Conservation (phyloP, 92 coral and sea anemone genomes). For the Palythoa heliodiscus region DNA sequence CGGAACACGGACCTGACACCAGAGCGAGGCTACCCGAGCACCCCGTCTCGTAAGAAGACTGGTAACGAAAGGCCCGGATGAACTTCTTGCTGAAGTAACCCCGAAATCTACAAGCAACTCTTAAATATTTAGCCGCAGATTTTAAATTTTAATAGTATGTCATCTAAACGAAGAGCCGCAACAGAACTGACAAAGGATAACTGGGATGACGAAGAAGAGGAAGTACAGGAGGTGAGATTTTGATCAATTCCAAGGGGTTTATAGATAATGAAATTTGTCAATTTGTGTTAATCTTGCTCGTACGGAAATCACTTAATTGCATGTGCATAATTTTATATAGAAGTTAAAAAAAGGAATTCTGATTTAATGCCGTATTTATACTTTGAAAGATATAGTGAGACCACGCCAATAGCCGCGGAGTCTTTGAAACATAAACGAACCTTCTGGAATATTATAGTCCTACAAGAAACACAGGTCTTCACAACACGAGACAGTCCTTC, state of each 20-base stretch:
- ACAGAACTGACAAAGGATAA: slow-evolving; percentile 83
- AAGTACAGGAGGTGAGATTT: slow-evolving; percentile 61
- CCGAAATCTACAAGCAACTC: no score
- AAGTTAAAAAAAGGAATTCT: neutral
- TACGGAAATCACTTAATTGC: neutral
- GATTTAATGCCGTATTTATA: neutral
- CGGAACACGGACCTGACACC: slow-evolving; percentile 33
- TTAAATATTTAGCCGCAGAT: neutral
- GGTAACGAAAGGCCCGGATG: slow-evolving; percentile 35
- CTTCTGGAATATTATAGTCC: no score
- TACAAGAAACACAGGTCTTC: neutral
- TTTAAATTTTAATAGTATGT: slow-evolving; percentile 60
- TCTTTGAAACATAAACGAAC: neutral
- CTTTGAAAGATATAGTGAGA: neutral
- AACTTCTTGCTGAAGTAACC: neutral
- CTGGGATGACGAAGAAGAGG: slow-evolving; percentile 94
- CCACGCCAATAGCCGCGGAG: neutral
- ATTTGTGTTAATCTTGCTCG: no score
- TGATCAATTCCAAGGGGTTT: neutral
- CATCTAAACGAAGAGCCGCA: slow-evolving; percentile 85
- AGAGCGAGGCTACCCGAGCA: slow-evolving; percentile 31
- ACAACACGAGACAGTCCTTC: neutral
- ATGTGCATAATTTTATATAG: neutral
- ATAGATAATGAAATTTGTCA: no score
- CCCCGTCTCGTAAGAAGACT: neutral